Evolutionary conservation across 1,140 invertebrate genomes (phyloP), one percentile per base, ranked within the genome.

Genomic region (Augochlora pura): DNA sequence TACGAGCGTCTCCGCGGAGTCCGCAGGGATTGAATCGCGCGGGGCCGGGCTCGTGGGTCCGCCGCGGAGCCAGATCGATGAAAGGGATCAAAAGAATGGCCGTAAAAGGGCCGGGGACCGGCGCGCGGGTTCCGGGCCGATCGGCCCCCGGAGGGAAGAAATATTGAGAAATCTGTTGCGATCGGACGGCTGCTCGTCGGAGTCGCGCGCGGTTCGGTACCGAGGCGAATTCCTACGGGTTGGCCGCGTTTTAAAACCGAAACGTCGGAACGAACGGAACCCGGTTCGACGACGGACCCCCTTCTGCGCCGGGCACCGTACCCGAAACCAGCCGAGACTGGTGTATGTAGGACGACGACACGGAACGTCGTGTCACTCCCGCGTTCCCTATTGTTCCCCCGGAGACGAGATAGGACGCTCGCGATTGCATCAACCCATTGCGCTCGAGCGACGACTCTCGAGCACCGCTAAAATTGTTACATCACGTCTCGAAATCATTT

Each of bases 361-460:
- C 69, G 80, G 46, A 80, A 52, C 49, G 63, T 80, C 68, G 38
- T 68, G 71, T 86, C 84, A 81, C 71, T 82, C 70, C 70, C 32
- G 39, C 42, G n/a, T 85, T 38, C 69, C 59, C 85, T 59, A 82
- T 86, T 86, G 85, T 86, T 74, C 80, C 52, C 39, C 2, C n/a
- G n/a, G n/a, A n/a, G 74, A 57, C 64, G 32, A 77, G 76, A 76
- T 72, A 75, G 66, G 52, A 71, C 80, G 42, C 69, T 64, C 83
- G 62, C 75, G 69, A 85, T 86, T 86, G 80, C 83, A 86, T 82
- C 80, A 86, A 83, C 74, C 73, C n/a, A n/a, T n/a, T n/a, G n/a
- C n/a, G n/a, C n/a, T n/a, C n/a, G n/a, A n/a, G n/a, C n/a, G n/a
- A n/a, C n/a, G n/a, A n/a, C n/a, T n/a, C n/a, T n/a, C n/a, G n/a